These are phyloP conservation scores for Daptonema setosum DNA, from an alignment of 2,888 invertebrate species.

Conservation along the genomic window DNA sequence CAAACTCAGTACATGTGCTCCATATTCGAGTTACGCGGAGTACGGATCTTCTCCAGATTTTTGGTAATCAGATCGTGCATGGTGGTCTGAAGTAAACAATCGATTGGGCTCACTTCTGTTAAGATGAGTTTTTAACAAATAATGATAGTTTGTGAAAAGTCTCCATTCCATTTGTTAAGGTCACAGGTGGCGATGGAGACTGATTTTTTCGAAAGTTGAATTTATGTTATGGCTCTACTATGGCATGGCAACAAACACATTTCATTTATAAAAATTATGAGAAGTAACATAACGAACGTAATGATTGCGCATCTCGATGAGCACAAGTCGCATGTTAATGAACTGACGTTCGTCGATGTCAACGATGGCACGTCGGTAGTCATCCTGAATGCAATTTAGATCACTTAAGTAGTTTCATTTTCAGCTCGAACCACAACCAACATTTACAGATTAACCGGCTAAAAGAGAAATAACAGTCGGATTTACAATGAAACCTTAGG, in stretches of 20 bases:
- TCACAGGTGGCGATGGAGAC: background rate
- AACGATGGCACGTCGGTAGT: conserved; percentile 69
- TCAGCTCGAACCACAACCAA: too few species aligned
- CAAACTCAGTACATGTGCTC: conserved; percentile 30
- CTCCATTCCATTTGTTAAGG: conserved; percentile 35
- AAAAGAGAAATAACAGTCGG: too few species aligned
- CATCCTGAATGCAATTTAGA: conserved; percentile 45
- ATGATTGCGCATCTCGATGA: conserved; percentile 86
- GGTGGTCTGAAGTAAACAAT: too few species aligned
- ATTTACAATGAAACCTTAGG: too few species aligned
- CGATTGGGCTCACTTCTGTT: too few species aligned
- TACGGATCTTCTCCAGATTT: conserved; percentile 93
- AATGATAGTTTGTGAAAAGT: too few species aligned
- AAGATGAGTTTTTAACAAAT: too few species aligned
- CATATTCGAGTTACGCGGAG: conserved; percentile 64
- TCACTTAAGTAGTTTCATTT: too few species aligned
- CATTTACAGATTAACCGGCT: too few species aligned
- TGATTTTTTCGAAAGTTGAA: too few species aligned
- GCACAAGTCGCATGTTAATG: conserved; percentile 70
- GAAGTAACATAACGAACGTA: conserved; percentile 36
- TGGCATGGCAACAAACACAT: background rate
- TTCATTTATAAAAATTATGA: background rate
- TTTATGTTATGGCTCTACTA: too few species aligned
- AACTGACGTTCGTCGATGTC: conserved; percentile 94
- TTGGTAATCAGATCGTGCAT: conserved; percentile 91